Conservation (phyloP, 2,797 vertebrate genomes). For the Huso huso region DNA sequence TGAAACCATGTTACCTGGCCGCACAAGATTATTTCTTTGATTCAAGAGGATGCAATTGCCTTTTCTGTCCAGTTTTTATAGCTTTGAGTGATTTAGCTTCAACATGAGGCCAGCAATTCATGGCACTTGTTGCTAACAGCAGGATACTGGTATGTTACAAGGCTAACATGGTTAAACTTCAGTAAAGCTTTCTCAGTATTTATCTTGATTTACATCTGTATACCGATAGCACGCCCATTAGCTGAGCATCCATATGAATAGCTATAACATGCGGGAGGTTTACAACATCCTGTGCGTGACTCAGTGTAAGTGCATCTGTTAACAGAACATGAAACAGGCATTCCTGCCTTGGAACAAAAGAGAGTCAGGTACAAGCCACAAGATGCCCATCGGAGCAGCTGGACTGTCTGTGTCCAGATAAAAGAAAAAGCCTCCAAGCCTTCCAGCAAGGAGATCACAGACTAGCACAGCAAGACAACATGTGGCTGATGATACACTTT, state of each 20-base stretch:
- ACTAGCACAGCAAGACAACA: conserved; percentile 35
- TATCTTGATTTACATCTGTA: conserved; percentile 74
- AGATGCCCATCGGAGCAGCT: conserved; percentile 51
- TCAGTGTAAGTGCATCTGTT: conserved; percentile 67
- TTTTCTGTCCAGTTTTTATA: conserved; percentile 38
- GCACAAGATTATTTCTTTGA: conserved; percentile 28
- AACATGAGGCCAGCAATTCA: conserved; percentile 43
- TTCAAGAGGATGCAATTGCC: conserved; percentile 38
- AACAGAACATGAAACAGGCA: conserved; percentile 43
- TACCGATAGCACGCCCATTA: conserved; percentile 51
- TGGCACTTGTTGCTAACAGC: conserved; percentile 45
- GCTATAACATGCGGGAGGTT: conserved; percentile 66
- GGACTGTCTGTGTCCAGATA: conserved; percentile 34
- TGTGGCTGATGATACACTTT: conserved; percentile 55
- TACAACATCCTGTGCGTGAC: conserved; percentile 83
- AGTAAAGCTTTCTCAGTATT: conserved; percentile 56
- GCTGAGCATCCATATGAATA: conserved; percentile 76
- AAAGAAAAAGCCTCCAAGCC: conserved; percentile 33
- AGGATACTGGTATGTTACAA: conserved; percentile 29
- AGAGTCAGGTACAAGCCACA: conserved; percentile 45
- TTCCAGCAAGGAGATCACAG: conserved; percentile 40
- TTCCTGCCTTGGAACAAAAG: conserved; percentile 47
- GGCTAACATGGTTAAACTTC: conserved; percentile 57
- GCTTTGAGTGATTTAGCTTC: conserved; percentile 50
- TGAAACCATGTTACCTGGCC: conserved; percentile 24